Evolutionary conservation across 1,140 invertebrate genomes (phyloP).

Genomic region (Campodea augens): DNA sequence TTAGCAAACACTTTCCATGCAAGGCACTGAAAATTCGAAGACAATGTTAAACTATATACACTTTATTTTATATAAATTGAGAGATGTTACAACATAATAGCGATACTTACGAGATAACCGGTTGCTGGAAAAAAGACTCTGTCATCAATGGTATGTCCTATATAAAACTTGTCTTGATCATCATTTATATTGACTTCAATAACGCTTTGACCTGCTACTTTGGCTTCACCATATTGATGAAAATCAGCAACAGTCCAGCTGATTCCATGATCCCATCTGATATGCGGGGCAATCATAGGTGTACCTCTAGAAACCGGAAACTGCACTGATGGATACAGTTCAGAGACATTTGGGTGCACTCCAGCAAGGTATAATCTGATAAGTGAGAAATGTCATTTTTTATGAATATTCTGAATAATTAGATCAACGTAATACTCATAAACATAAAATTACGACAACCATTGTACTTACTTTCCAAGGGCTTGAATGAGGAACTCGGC

Average conservation of each 20-base stretch:
- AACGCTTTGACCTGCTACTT: slow-evolving; percentile 39
- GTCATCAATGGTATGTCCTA: slow-evolving; percentile 73
- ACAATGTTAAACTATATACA: no score
- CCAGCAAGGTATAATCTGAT: not conserved
- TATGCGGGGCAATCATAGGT: slow-evolving; percentile 5
- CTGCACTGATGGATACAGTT: not conserved
- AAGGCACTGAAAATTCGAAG: slow-evolving; percentile 43
- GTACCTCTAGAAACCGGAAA: slow-evolving; percentile 8
- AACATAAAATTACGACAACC: no score
- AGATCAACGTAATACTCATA: no score
- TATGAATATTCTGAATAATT: no score
- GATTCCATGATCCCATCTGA: slow-evolving; percentile 11
- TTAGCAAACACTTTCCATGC: slow-evolving; percentile 76
- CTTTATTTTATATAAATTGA: no score
- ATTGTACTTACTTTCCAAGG: no score
- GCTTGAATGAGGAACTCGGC: no score
- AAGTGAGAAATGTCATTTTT: no score
- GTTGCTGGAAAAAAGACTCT: slow-evolving; percentile 76
- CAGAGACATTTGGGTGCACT: not conserved
- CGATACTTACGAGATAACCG: slow-evolving; percentile 40
- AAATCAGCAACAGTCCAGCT: not conserved
- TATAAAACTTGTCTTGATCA: slow-evolving; percentile 51
- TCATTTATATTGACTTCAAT: slow-evolving; percentile 39
- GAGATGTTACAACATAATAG: not conserved
- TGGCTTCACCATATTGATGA: not conserved